These are phyloP conservation scores for Platichthys stellatus DNA, from an alignment of 2,113 vertebrate genomes.

Conservation along the genomic window DNA sequence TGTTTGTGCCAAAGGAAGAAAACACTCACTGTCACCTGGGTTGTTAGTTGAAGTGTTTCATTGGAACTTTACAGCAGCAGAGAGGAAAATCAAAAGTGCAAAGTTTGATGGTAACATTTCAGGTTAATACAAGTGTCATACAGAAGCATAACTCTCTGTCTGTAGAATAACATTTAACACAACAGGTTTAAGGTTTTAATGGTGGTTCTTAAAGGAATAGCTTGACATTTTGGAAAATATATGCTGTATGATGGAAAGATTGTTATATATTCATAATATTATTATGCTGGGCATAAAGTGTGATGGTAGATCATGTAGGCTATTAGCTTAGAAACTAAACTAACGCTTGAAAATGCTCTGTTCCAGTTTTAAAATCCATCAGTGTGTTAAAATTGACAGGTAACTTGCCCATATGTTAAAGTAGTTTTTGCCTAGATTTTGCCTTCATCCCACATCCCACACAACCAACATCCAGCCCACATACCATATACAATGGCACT, in stretches of 20 bases:
- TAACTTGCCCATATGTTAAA: neutral
- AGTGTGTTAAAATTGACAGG: neutral
- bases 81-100: neutral
- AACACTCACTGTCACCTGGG: neutral
- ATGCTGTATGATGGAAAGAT: neutral
- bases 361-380: too few species aligned
- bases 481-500: too few species aligned
- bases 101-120: constrained; percentile 25
- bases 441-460: too few species aligned
- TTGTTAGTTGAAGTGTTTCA: constrained; percentile 18
- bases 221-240: neutral
- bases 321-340: neutral
- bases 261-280: neutral
- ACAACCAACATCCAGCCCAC: too few species aligned
- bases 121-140: constrained; percentile 6
- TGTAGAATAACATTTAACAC: neutral
- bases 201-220: neutral
- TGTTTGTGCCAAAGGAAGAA: constrained; percentile 16
- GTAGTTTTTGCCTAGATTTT: too few species aligned
- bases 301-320: neutral
- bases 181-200: neutral
- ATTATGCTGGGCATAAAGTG: neutral
- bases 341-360: too few species aligned
- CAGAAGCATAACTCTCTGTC: neutral
- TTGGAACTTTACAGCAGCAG: constrained; percentile 5